These are phyloP conservation scores for Amyelois transitella DNA, from an alignment of 1,140 invertebrate genomes.

Conservation along the genomic window DNA sequence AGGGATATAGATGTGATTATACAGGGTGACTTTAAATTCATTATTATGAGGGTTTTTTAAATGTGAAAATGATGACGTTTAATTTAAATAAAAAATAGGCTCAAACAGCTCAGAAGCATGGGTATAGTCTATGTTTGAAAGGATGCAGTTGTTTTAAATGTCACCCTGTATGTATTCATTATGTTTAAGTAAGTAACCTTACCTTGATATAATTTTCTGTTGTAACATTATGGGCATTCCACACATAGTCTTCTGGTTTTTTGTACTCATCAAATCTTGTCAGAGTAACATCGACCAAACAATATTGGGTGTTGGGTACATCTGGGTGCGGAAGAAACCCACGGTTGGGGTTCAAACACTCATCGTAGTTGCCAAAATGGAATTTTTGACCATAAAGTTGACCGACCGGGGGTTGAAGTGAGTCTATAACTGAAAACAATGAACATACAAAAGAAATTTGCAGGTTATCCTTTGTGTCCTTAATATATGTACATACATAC, in stretches of 20 bases:
- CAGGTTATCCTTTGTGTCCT: no score
- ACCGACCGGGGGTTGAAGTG: slow-evolving; percentile 22
- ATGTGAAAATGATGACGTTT: no score
- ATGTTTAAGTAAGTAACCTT: not conserved
- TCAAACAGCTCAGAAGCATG: no score
- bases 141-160: no score
- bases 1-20: no score
- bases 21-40: no score
- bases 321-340: not conserved
- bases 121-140: no score
- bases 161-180: not conserved
- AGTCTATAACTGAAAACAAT: not conserved
- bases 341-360: slow-evolving; percentile 34
- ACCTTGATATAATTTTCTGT: not conserved
- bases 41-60: no score
- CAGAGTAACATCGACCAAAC: not conserved
- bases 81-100: no score
- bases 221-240: not conserved
- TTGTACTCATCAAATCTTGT: not conserved
- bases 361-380: slow-evolving; percentile 58
- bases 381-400: slow-evolving; percentile 34
- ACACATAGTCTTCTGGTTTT: not conserved
- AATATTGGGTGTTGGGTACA: not conserved
- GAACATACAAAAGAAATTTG: no score
- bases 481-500: no score